Percentiles rank a stretch among this genome's conserved stretches.
phyloP scores from a whole-genome alignment of 1,140 invertebrate species.

The Hylaeus anthracinus region DNA sequence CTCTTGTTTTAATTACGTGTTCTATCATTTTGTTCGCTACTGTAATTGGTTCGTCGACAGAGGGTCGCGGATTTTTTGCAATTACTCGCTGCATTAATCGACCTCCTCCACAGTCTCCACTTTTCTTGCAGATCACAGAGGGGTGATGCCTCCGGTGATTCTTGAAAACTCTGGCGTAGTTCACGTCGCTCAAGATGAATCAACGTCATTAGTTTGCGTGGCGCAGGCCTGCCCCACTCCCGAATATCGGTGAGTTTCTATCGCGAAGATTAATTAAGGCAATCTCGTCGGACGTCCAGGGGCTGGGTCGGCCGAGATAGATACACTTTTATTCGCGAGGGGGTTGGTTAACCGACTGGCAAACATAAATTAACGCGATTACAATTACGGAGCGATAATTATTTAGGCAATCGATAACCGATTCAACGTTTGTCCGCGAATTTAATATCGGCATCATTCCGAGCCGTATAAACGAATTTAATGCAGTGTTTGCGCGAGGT shows the following conservation, averaged over 20 bases:
- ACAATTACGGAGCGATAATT: background rate
- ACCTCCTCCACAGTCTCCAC: background rate
- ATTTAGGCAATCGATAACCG: conserved; percentile 5
- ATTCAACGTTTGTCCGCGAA: background rate
- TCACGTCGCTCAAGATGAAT: conserved; percentile 87
- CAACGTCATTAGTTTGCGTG: conserved; percentile 87
- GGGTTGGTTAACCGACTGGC: background rate
- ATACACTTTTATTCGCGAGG: background rate
- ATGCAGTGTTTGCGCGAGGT: no score
- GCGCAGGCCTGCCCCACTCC: conserved; percentile 88
- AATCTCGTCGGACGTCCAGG: background rate
- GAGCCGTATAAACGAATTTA: background rate
- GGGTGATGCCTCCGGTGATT: conserved; percentile 85
- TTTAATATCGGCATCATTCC: background rate
- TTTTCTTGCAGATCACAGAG: conserved; percentile 84
- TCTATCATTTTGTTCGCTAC: no score
- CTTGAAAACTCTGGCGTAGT: conserved; percentile 86
- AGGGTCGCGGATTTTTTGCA: background rate
- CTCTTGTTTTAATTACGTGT: no score
- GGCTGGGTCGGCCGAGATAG: background rate
- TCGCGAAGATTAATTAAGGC: conserved; percentile 16
- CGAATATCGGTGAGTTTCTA: conserved; percentile 85
- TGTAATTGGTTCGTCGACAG: no score
- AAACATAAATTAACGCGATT: background rate
- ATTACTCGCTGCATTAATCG: conserved; percentile 14